Percentiles rank a stretch among this genome's conserved stretches.
Conservation (phyloP, 2,113 vertebrate species). For the Thinocorus orbignyianus region DNA sequence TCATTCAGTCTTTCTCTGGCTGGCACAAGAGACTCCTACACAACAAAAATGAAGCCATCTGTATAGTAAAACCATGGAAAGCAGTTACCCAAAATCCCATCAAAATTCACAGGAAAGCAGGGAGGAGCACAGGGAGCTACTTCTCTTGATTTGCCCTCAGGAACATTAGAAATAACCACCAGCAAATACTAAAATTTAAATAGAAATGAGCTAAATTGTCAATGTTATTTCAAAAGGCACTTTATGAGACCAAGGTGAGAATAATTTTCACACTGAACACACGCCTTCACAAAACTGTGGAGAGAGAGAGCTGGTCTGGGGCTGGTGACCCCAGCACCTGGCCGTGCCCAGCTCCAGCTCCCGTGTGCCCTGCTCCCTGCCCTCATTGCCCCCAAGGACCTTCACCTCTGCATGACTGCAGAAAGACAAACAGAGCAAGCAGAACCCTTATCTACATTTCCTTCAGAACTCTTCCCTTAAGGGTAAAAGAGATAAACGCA, state of each 20-base stretch:
- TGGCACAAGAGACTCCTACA: constrained; percentile 22
- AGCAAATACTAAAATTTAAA: not conserved
- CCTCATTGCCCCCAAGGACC: not conserved
- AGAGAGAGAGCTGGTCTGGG: rapidly evolving
- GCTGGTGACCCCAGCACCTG: not conserved
- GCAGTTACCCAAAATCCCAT: not conserved
- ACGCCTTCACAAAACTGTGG: not conserved
- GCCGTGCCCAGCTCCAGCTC: not conserved
- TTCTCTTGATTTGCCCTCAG: not conserved
- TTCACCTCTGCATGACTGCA: not conserved
- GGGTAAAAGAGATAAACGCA: not conserved
- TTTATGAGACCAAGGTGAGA: not conserved
- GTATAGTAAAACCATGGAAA: not conserved
- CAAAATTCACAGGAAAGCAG: not conserved
- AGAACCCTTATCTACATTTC: not conserved
- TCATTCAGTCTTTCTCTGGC: not conserved
- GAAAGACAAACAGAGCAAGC: not conserved
- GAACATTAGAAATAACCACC: not conserved
- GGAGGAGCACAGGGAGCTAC: not conserved
- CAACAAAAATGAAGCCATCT: not conserved
- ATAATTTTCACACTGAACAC: not conserved
- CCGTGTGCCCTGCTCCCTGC: not conserved
- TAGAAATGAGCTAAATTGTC: not conserved
- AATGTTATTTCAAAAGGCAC: not conserved
- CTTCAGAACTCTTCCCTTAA: not conserved